Evolutionary conservation across 2,797 vertebrate genomes (phyloP).

Genomic region (Ataeniobius toweri): DNA sequence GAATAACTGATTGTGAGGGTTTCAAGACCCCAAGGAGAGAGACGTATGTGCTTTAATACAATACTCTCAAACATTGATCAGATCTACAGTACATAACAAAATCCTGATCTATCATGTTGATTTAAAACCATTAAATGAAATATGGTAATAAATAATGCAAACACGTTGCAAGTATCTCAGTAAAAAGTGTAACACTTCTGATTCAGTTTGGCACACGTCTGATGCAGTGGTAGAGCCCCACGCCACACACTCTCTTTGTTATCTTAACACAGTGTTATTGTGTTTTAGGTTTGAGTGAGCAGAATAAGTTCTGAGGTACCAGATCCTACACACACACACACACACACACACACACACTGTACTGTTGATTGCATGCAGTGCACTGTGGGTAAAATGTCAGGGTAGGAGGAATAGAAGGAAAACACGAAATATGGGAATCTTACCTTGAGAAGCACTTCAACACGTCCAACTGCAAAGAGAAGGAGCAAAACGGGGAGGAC

Average conservation of each 20-base stretch:
- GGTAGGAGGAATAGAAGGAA: conserved; percentile 34
- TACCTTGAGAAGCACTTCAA: conserved; percentile 72
- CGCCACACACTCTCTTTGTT: conserved; percentile 60
- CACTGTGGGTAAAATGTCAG: conserved; percentile 59
- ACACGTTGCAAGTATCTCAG: conserved; percentile 4
- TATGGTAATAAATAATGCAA: conserved; percentile 17
- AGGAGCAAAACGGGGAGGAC: conserved; percentile 6
- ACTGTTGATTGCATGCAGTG: conserved; percentile 57
- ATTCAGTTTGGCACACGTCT: conserved; percentile 31
- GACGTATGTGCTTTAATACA: conserved; percentile 38
- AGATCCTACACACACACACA: conserved; percentile 37
- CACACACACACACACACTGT: conserved; percentile 27
- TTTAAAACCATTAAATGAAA: conserved; percentile 18
- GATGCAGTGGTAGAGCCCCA: conserved; percentile 52
- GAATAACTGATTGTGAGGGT: conserved; percentile 49
- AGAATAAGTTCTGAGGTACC: conserved; percentile 53
- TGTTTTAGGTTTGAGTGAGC: conserved; percentile 56
- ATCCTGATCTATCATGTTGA: conserved; percentile 16
- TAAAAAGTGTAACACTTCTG: conserved; percentile 6
- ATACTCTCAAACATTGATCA: conserved; percentile 9
- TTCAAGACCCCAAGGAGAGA: conserved; percentile 10
- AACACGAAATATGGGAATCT: conserved; percentile 46
- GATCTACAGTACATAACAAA: conserved; percentile 9
- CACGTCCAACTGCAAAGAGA: conserved; percentile 63
- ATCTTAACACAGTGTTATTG: conserved; percentile 60